phyloP scores from a whole-genome alignment of 2,113 vertebrate genomes.

The Blennius ocellaris region DNA sequence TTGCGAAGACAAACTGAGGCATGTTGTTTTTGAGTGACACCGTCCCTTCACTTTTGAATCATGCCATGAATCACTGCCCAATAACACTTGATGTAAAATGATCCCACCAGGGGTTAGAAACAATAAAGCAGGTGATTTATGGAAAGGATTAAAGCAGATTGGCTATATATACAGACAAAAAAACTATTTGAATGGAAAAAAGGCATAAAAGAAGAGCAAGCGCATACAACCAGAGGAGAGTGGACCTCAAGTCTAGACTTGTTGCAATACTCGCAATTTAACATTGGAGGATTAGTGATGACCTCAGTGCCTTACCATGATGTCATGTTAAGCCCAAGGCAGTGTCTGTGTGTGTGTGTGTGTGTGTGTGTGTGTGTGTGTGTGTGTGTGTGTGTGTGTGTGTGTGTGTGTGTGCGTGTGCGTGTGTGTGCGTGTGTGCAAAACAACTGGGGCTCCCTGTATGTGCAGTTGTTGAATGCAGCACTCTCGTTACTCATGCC shows the following conservation, averaged over 20 bases:
- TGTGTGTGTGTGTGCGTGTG: conserved; percentile 37
- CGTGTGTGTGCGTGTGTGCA: conserved; percentile 27
- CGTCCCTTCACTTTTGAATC: not conserved
- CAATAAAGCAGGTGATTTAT: not conserved
- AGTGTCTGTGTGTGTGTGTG: too few species aligned
- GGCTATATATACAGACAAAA: conserved; percentile 12
- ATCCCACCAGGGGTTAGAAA: not conserved
- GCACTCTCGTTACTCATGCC: conserved; percentile 10
- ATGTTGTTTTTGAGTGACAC: not conserved
- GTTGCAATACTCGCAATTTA: conserved; percentile 64
- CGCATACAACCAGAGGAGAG: conserved; percentile 27
- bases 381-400: too few species aligned
- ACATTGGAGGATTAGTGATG: conserved; percentile 70
- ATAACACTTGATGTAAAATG: not conserved
- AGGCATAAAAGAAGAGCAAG: conserved; percentile 25
- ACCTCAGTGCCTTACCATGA: conserved; percentile 80
- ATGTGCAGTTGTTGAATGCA: conserved; percentile 1
- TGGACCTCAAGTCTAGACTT: conserved; percentile 76
- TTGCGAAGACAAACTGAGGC: conserved; percentile 10
- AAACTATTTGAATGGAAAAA: conserved; percentile 29
- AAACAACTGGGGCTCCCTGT: conserved; percentile 21
- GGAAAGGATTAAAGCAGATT: not conserved
- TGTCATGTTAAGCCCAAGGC: conserved; percentile 77
- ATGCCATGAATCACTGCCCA: not conserved
- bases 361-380: too few species aligned